Base-by-base conservation (phyloP, 2,797 vertebrate genomes). In the Aeoliscus strigatus region DNA sequence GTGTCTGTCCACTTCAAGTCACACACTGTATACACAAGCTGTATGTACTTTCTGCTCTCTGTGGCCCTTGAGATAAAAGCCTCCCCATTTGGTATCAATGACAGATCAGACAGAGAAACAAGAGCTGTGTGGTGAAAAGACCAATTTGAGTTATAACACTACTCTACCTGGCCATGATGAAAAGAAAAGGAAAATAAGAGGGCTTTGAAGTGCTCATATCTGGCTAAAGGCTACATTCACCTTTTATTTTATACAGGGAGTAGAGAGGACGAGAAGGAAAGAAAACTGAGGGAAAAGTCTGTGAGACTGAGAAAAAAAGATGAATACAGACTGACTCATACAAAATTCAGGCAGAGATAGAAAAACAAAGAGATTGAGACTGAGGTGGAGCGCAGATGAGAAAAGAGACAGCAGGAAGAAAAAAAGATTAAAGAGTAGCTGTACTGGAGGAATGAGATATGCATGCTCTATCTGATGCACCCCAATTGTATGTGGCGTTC, bases 171-270 rank as follows among this genome's bases (percentile, higher is more conserved):
- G 5, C 34, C 14, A 10, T 61, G 62, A 72, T 66, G 55, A 55
- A 62, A 64, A 56, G 41, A 51, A 35, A 67, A n/a, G 30, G 33
- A 33, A 51, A 63, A 66, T 52, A 41, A 74, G 58, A 63, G 44
- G 51, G 41, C 77, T 77, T 73, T 70, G 72, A 77, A 70, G 67
- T 66, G 42, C 32, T 38, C 37, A 54, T 47, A 44, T 48, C 54
- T 61, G 35, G 58, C 69, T 68, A 79, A 70, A 67, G 70, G 71
- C 70, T 49, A 67, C 21, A 45, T 60, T 70, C 70, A 75, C 60
- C 56, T 68, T 68, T 77, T 63, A 67, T 73, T 79, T 75, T 53
- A 63, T 44, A 51, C 40, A 52, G 31, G 36, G 10, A 10, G 45
- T 7, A 37, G 28, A 32, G 13, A 5, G 18, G 35, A 39, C 26